Conservation (phyloP, 2,797 vertebrate species). For the Glossophaga mutica region DNA sequence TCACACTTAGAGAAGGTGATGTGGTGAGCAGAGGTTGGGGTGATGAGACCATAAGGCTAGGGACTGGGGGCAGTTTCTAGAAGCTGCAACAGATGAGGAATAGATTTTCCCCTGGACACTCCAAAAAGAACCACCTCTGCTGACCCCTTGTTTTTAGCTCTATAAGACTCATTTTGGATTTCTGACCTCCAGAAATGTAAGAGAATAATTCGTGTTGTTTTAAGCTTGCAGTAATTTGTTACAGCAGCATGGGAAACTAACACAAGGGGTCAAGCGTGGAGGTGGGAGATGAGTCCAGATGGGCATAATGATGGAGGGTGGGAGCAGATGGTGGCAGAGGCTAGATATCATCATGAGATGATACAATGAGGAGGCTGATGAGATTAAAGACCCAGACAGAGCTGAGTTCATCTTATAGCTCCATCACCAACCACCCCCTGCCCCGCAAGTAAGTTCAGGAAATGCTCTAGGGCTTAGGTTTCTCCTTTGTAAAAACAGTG, state of each 20-base stretch:
- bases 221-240: background rate
- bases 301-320: too few species aligned
- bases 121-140: background rate
- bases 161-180: background rate
- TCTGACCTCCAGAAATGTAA: background rate
- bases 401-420: background rate
- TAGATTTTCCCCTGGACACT: background rate
- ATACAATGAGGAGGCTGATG: background rate
- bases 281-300: too few species aligned
- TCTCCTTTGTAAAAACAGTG: background rate
- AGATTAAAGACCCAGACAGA: background rate
- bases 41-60: background rate
- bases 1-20: background rate
- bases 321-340: background rate
- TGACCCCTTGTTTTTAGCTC: background rate
- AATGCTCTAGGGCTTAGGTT: background rate
- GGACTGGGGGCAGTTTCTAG: background rate
- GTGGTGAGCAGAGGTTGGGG: background rate
- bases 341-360: background rate
- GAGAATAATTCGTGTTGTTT: background rate
- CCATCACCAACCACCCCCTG: background rate
- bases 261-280: background rate
- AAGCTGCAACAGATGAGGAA: background rate
- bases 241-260: background rate
- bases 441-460: background rate